phyloP scores from a whole-genome alignment of 2,113 vertebrate species.

The Benitochromis conjunctus region DNA sequence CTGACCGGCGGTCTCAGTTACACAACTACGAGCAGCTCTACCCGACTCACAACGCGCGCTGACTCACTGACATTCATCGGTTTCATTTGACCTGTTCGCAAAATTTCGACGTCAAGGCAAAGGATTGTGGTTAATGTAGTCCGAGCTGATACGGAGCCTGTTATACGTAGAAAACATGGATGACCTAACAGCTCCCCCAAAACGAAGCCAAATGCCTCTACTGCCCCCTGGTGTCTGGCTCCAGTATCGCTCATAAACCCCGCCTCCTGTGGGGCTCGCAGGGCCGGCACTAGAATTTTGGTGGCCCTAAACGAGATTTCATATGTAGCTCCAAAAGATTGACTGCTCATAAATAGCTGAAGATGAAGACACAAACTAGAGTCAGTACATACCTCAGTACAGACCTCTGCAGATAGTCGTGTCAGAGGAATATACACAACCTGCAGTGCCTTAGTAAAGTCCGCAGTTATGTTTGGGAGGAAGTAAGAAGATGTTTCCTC shows the following conservation, averaged over 20 bases:
- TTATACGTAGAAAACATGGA: not conserved
- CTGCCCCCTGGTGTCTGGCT: not conserved
- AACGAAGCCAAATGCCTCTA: not conserved
- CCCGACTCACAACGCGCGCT: not conserved
- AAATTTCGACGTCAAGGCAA: not conserved
- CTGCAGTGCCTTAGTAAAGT: no score
- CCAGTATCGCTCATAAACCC: not conserved
- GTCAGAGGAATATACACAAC: no score
- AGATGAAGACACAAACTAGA: not conserved
- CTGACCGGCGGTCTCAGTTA: not conserved
- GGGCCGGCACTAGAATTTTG: not conserved
- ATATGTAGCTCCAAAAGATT: not conserved
- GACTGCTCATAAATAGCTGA: not conserved
- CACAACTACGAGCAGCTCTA: not conserved
- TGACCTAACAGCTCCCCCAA: not conserved
- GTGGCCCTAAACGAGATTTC: not conserved
- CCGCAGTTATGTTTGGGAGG: no score
- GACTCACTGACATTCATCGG: not conserved
- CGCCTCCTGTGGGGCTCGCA: not conserved
- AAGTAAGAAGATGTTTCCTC: no score
- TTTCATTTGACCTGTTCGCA: conserved; percentile 21
- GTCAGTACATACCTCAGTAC: no score
- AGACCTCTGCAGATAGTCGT: no score
- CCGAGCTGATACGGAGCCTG: fast-evolving
- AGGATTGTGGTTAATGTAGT: conserved; percentile 23